These are phyloP conservation scores for Eupithecia abbreviata DNA, from an alignment of 2,888 invertebrate genomes.

Conservation along the genomic window DNA sequence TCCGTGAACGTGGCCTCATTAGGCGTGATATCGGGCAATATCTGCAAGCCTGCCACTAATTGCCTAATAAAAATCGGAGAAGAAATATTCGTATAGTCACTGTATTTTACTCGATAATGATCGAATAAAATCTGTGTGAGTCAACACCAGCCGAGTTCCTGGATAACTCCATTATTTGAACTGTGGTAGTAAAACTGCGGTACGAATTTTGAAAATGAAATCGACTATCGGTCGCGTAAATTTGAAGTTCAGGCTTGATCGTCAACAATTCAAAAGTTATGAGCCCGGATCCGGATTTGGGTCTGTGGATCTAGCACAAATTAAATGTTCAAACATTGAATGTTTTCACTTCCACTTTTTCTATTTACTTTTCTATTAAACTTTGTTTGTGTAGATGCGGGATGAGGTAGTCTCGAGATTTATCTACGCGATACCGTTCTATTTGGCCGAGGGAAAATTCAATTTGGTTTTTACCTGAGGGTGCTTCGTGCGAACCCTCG, in stretches of 20 bases:
- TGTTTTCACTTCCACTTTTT: constrained; percentile 73
- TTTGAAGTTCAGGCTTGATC: constrained; percentile 33
- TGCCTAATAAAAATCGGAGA: constrained; percentile 27
- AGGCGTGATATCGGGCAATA: constrained; percentile 45
- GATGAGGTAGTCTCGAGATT: constrained; percentile 76
- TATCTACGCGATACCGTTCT: constrained; percentile 80
- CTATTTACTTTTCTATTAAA: constrained; percentile 81
- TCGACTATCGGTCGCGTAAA: constrained; percentile 39
- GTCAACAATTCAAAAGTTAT: constrained; percentile 52
- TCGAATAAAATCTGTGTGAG: constrained; percentile 7
- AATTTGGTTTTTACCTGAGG: constrained; percentile 82
- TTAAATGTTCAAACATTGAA: constrained; percentile 73
- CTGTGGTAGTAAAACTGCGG: constrained; percentile 21
- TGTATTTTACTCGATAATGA: constrained; percentile 15
- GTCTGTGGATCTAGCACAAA: constrained; percentile 59
- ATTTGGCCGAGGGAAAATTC: constrained; percentile 78
- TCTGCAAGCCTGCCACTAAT: constrained; percentile 32
- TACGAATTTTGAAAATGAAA: constrained; percentile 31
- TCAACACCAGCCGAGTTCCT: constrained; percentile 15
- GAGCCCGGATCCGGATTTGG: constrained; percentile 49
- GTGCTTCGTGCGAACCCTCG: constrained; percentile 71
- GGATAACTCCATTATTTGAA: constrained; percentile 12
- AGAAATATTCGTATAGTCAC: constrained; percentile 18
- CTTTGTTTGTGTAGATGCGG: constrained; percentile 76
- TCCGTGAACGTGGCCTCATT: constrained; percentile 49